phyloP scores from a whole-genome alignment of 2,888 invertebrate genomes.

The Apocheima hispidaria region DNA sequence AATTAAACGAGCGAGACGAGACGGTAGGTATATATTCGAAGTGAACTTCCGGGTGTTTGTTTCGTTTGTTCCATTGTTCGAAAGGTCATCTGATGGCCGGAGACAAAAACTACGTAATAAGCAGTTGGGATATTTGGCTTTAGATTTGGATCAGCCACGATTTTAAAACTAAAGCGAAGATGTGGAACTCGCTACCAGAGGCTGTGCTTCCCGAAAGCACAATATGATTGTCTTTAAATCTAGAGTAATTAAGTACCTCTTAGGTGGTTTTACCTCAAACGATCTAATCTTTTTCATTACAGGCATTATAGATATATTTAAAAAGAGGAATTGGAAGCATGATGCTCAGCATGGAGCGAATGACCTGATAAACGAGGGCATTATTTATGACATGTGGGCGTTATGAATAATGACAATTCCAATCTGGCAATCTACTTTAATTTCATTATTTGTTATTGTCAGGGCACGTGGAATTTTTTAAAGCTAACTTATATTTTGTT shows the following conservation, averaged over 20 bases:
- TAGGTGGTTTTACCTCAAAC: too few relatives aligned
- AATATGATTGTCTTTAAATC: too few relatives aligned
- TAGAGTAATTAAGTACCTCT: too few relatives aligned
- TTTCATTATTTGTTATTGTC: slow-evolving; percentile 7
- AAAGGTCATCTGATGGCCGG: slow-evolving; percentile 27
- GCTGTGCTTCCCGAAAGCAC: too few relatives aligned
- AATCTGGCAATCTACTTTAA: slow-evolving; percentile 2
- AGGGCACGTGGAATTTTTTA: not conserved
- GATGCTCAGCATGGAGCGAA: slow-evolving; percentile 7
- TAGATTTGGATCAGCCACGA: slow-evolving; percentile 1
- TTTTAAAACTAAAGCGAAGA: not conserved
- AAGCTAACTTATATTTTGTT: not conserved
- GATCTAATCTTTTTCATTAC: too few relatives aligned
- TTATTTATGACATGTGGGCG: slow-evolving; percentile 15
- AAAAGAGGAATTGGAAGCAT: too few relatives aligned
- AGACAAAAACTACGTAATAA: slow-evolving; percentile 18
- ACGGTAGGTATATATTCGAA: not conserved
- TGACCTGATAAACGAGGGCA: slow-evolving; percentile 8
- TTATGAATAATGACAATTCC: slow-evolving; percentile 1
- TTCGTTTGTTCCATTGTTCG: slow-evolving; percentile 28
- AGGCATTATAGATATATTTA: too few relatives aligned
- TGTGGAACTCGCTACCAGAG: too few relatives aligned
- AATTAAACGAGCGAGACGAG: slow-evolving; percentile 26
- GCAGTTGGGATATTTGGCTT: slow-evolving; percentile 17
- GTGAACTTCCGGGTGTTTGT: slow-evolving; percentile 27